phyloP scores from a whole-genome alignment of 1,140 invertebrate genomes.

The Sycobia sp. region DNA sequence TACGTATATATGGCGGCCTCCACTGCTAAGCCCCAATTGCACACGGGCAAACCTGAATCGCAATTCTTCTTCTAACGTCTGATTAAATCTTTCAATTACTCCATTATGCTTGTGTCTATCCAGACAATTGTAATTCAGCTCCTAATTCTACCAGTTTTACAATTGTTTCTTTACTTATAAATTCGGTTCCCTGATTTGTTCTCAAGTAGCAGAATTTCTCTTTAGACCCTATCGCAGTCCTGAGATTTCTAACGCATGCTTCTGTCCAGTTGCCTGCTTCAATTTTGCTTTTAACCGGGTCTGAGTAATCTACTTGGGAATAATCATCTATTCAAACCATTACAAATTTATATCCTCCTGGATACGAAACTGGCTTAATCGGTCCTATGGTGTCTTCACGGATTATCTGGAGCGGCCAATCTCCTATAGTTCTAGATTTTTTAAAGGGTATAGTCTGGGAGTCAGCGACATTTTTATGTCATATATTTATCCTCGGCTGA shows the following conservation, averaged over 20 bases:
- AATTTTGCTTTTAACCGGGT: constrained; percentile 20
- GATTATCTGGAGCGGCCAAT: constrained; percentile 14
- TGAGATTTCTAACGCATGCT: background rate
- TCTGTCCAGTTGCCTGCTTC: background rate
- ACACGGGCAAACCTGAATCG: too few species aligned
- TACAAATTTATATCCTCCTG: constrained; percentile 2
- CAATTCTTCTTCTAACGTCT: background rate
- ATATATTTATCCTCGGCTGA: too few species aligned
- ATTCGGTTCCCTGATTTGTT: constrained; percentile 1
- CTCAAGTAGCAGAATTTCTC: too few species aligned
- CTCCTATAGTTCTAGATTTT: constrained; percentile 13
- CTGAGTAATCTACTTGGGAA: background rate
- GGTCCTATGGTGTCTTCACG: constrained; percentile 4
- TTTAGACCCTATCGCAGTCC: background rate
- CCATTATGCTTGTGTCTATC: constrained; percentile 3
- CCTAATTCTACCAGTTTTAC: background rate
- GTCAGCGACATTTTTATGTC: too few species aligned
- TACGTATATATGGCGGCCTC: too few species aligned
- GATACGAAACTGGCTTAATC: constrained; percentile 2
- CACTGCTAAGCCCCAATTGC: too few species aligned
- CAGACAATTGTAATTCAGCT: constrained; percentile 1
- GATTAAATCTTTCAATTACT: background rate
- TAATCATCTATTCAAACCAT: constrained; percentile 5
- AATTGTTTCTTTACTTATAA: background rate
- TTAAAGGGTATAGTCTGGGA: constrained; percentile 20